phyloP scores from a whole-genome alignment of 2,797 vertebrate genomes.

The Sebastes vulpes region DNA sequence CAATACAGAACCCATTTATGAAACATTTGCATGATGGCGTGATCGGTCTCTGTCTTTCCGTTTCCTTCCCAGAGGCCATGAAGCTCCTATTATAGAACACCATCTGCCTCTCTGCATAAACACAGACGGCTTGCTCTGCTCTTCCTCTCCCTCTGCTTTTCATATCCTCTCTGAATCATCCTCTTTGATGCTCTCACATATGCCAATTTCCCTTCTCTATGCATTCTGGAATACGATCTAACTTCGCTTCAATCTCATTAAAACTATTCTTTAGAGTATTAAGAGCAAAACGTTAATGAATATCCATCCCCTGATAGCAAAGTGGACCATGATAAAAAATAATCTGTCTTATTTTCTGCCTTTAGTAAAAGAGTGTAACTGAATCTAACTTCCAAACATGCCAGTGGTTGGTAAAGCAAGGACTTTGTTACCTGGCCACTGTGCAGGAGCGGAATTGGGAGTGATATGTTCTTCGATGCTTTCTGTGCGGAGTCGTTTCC shows the following conservation, averaged over 20 bases:
- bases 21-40: slow-evolving; percentile 51
- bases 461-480: slow-evolving; percentile 97
- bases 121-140: slow-evolving; percentile 62
- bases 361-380: not conserved
- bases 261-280: not conserved
- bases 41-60: slow-evolving; percentile 60
- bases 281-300: not conserved
- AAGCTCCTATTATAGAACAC: slow-evolving; percentile 77
- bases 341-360: not conserved
- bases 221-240: not conserved
- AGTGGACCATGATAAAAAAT: not conserved
- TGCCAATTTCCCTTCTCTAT: not conserved
- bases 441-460: slow-evolving; percentile 94
- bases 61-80: slow-evolving; percentile 76
- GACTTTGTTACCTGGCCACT: slow-evolving; percentile 93
- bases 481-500: slow-evolving; percentile 94
- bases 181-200: slow-evolving; percentile 34
- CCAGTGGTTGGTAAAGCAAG: not conserved
- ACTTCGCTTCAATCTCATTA: not conserved
- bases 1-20: slow-evolving; percentile 27
- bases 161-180: slow-evolving; percentile 26
- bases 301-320: not conserved
- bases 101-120: slow-evolving; percentile 80
- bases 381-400: not conserved
- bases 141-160: slow-evolving; percentile 27